phyloP scores from a whole-genome alignment of 2,888 invertebrate species.

The Drosophila birchii region DNA sequence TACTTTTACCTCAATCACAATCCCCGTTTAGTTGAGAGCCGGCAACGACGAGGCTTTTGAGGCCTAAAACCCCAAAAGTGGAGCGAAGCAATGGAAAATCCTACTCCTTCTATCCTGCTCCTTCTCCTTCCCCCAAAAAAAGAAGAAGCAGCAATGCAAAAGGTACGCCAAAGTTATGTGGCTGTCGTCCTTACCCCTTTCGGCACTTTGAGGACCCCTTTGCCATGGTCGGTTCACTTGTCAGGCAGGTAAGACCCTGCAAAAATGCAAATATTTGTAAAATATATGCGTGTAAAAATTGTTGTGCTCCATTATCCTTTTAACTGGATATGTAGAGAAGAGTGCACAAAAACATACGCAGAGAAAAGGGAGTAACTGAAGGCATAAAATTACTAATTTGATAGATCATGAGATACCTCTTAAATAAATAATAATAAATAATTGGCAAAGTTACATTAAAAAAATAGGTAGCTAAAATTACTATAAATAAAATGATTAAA shows the following conservation, averaged over 20 bases:
- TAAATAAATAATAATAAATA: neutral
- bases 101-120: too few species aligned
- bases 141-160: slow-evolving; percentile 60
- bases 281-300: slow-evolving; percentile 82
- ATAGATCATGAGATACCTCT: neutral
- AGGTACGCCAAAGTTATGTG: slow-evolving; percentile 77
- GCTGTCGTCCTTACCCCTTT: slow-evolving; percentile 12
- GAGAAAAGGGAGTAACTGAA: neutral
- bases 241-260: slow-evolving; percentile 61
- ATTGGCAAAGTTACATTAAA: neutral
- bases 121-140: slow-evolving; percentile 31
- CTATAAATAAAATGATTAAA: neutral
- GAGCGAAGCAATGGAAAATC: slow-evolving; percentile 54
- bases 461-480: neutral
- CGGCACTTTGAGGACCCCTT: slow-evolving; percentile 2
- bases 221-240: slow-evolving; percentile 56
- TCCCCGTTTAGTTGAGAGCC: slow-evolving; percentile 62
- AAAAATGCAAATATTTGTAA: slow-evolving; percentile 81
- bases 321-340: slow-evolving; percentile 75
- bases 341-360: slow-evolving; percentile 44
- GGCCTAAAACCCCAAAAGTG: slow-evolving; percentile 58
- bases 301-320: slow-evolving; percentile 82
- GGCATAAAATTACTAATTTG: neutral
- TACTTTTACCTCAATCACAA: slow-evolving; percentile 43
- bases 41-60: slow-evolving; percentile 50